Evolutionary conservation across 2,113 vertebrate species (phyloP), one percentile per base, ranked within the genome.

Genomic region (Oncorhynchus clarkii): DNA sequence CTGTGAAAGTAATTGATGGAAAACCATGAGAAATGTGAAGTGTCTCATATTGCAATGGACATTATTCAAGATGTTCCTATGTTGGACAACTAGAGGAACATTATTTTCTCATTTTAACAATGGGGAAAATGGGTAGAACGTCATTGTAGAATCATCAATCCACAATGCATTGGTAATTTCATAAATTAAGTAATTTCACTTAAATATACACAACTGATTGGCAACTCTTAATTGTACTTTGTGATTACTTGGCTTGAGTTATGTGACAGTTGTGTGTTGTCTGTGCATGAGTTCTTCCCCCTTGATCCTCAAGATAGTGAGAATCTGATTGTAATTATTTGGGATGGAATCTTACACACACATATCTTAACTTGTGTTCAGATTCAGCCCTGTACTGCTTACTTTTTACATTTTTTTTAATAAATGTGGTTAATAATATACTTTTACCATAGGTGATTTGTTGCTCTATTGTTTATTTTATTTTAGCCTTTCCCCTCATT

Each of bases 241-340:
- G 87, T 88, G 82, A 80, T 85, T 79, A 24, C 51, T 75, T 22
- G 12, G 39, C 62, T 27, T 57, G 54, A 57, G 13, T 65, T 74
- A 20, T 9, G 83, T 67, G 48, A 29, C 20, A 62, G 18, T 62
- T 73, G 26, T 11, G 82, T 86, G 29, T 74, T 86, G 62, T 78
- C 88, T 85, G 64, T 75, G 84, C 77, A 86, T 85, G 82, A 85
- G 49, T 64, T 71, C 78, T 82, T 88, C 75, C 73, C 51, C 31
- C 22, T 26, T 45, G 51, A 29, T 26, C 3, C 18, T 72, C 18
- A 18, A 57, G 18, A 57, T 57, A 64, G 31, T 14, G 51, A 68
- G 31, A 76, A 57, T 71, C 73, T 80, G 34, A 82, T 86, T 87
- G 88, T 77, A 81, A 79, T 75, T 65, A 74, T 78, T 45, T 45